Evolutionary conservation across 2,113 vertebrate species (phyloP).

Genomic region (Smithornis capensis): DNA sequence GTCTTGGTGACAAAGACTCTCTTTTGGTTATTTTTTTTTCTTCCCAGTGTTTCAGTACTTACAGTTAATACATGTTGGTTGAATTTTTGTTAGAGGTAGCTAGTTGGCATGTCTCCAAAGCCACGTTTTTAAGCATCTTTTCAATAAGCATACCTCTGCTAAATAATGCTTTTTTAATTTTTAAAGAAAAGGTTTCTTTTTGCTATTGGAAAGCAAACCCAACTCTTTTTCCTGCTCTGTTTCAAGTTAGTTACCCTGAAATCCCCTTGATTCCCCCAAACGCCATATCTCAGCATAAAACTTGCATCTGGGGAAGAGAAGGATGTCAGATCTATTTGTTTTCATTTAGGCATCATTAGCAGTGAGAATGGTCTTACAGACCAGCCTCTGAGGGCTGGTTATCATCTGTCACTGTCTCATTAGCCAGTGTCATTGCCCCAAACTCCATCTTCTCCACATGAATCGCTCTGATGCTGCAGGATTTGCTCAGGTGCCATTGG

Average conservation of each 20-base stretch:
- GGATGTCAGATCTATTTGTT: not conserved
- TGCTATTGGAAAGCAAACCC: not conserved
- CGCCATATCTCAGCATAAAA: fast-evolving
- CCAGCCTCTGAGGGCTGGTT: not conserved
- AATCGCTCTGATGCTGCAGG: fast-evolving
- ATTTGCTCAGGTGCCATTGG: not conserved
- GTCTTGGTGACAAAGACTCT: not conserved
- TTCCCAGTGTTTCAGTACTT: not conserved
- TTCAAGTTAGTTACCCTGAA: not conserved
- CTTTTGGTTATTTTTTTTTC: not conserved
- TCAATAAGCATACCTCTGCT: not conserved
- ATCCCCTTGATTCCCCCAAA: not conserved
- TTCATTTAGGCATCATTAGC: not conserved
- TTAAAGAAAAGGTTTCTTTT: not conserved
- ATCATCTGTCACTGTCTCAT: not conserved
- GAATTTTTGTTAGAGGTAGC: not conserved
- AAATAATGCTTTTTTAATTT: not conserved
- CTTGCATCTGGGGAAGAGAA: not conserved
- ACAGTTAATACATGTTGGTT: not conserved
- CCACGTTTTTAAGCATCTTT: not conserved
- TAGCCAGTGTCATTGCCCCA: not conserved
- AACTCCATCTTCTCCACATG: not conserved
- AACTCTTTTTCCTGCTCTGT: not conserved
- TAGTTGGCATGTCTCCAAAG: not conserved
- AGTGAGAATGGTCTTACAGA: not conserved